Conservation (phyloP, 2,797 vertebrate genomes). For the Ptychadena robeensis region DNA sequence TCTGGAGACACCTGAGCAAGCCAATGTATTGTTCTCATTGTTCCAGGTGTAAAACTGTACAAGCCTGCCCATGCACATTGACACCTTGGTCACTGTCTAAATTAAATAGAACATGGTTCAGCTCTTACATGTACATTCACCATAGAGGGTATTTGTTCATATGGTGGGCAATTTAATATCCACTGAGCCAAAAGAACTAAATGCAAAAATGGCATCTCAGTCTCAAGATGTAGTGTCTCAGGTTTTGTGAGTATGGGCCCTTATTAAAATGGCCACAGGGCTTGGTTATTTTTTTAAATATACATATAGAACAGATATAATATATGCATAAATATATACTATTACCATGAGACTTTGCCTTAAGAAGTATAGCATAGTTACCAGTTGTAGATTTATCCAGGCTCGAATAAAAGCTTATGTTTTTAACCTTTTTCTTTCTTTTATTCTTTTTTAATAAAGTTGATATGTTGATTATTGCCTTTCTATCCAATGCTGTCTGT, state of each 20-base stretch:
- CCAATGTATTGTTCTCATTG: not conserved
- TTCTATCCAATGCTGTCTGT: not conserved
- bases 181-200: not conserved
- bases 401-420: conserved; percentile 44
- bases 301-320: conserved; percentile 28
- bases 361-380: conserved; percentile 45
- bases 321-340: conserved; percentile 41
- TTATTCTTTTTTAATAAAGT: conserved; percentile 34
- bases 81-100: not conserved
- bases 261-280: conserved; percentile 22
- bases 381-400: conserved; percentile 44
- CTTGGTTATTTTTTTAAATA: conserved; percentile 43
- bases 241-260: not conserved
- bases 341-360: conserved; percentile 63
- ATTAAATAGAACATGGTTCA: no score
- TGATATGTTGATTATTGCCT: conserved; percentile 20
- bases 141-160: no score
- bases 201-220: not conserved
- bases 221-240: not conserved
- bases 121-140: no score
- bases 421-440: conserved; percentile 29
- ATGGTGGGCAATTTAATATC: not conserved
- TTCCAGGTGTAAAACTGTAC: not conserved
- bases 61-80: not conserved
- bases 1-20: not conserved